Base-by-base conservation (phyloP, 2,797 vertebrate genomes). In the Megaceryle alcyon region DNA sequence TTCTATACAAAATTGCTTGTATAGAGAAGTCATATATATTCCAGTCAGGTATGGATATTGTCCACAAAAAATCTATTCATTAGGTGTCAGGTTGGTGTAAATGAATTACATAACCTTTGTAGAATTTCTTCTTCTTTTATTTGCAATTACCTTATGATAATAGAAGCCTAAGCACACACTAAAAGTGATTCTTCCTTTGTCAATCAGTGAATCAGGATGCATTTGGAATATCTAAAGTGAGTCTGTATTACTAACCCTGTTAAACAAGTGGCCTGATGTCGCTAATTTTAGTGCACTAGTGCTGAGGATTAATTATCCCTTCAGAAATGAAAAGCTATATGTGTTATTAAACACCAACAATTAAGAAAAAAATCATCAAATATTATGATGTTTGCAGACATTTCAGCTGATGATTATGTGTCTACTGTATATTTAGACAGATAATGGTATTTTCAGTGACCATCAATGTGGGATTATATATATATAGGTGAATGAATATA, bases 81-180 rank as follows among this genome's bases (percentile, higher is more conserved):
- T 82, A 63, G 44, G 37, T 90, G 69, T 83, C 77, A 90, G 43
- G 26, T 26, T 78, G 64, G 77, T 66, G 61, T 60, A 86, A 90
- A 82, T 60, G 82, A 88, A 80, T 54, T 75, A 73, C 66, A 81
- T 63, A 93, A 82, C 82, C 75, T 79, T 79, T 92, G 70, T 51
- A 75, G 64, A 64, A 76, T 65, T 90, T 77, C 65, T 91, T 25
- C 69, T 68, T 70, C 65, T 66, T 41, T 88, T 90, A 61, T 66
- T 82, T 80, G 72, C 46, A 80, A 92, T 81, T 92, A 80, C 64
- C 61, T 88, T 71, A 59, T 81, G 56, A 85, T 41, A 84, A 80
- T 63, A 86, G 51, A 22, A 94, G 39, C 16, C 61, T 59, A 59
- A 64, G 29, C 51, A 63, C 41, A 65, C 60, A 57, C 39, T 57